A percentile compares a stretch with the other conserved stretches of the same genome.
Conservation (phyloP, 2,888 invertebrate species). For the Epinotia ramella region DNA sequence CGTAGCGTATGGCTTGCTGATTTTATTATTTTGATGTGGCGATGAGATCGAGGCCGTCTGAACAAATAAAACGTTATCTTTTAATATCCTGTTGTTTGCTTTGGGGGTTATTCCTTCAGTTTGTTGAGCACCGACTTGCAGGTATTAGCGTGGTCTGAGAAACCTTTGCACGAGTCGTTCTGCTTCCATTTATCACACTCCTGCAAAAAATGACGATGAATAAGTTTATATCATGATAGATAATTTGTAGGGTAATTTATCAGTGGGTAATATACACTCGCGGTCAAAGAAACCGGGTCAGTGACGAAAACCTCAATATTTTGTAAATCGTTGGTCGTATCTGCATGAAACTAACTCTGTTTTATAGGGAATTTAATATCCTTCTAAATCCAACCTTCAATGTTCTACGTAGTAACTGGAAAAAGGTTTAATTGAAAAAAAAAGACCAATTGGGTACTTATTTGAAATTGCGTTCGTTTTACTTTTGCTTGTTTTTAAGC, state of each 20-base stretch:
- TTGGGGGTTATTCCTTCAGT: constrained; percentile 7
- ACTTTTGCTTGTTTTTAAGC: too few species aligned
- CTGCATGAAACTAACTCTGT: too few species aligned
- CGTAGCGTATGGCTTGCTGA: constrained; percentile 45
- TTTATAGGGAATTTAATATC: too few species aligned
- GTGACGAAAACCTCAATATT: too few species aligned
- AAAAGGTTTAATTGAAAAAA: too few species aligned
- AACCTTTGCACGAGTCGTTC: constrained; percentile 49
- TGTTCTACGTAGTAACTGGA: too few species aligned
- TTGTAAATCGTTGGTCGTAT: too few species aligned
- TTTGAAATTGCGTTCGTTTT: too few species aligned
- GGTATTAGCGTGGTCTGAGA: constrained; percentile 50
- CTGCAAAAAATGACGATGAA: constrained; percentile 47
- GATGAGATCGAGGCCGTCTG: constrained; percentile 62
- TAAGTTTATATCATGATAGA: neutral
- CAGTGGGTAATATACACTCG: too few species aligned
- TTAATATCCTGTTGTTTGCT: constrained; percentile 59
- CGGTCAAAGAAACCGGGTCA: too few species aligned
- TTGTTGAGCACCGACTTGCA: constrained; percentile 49
- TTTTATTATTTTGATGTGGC: constrained; percentile 49
- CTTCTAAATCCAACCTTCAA: too few species aligned
- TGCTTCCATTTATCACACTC: constrained; percentile 56
- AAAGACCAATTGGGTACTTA: too few species aligned
- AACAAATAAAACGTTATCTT: constrained; percentile 80
- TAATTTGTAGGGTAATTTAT: neutral